Conservation (phyloP, 2,113 vertebrate genomes). For the Ancistrus triradiatus region DNA sequence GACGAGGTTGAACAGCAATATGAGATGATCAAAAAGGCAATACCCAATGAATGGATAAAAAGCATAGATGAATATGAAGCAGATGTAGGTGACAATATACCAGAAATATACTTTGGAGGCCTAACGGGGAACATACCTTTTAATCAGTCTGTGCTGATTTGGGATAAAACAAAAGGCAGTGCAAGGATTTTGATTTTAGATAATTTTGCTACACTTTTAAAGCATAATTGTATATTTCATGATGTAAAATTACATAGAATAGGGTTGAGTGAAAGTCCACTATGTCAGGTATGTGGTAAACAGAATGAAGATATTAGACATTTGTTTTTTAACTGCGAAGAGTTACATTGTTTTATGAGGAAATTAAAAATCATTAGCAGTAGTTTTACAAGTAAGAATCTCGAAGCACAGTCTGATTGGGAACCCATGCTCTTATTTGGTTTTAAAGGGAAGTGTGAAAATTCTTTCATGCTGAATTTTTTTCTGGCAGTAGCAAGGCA, state of each 20-base stretch:
- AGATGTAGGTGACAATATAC: neutral
- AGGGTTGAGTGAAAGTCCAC: neutral
- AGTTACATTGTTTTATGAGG: neutral
- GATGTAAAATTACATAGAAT: neutral
- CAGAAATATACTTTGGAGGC: neutral
- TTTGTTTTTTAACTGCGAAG: neutral
- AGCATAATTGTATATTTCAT: neutral
- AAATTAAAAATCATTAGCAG: neutral
- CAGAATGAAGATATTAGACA: neutral
- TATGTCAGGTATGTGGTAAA: neutral
- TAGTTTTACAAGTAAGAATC: neutral
- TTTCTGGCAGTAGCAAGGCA: neutral
- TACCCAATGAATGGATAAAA: constrained; percentile 10
- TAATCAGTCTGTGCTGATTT: neutral
- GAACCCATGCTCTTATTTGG: neutral
- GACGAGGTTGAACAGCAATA: neutral
- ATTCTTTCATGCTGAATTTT: neutral
- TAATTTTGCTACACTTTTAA: neutral
- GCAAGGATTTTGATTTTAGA: neutral
- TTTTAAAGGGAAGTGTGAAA: too few species aligned
- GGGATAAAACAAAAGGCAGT: neutral
- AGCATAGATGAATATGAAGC: neutral
- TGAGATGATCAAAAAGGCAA: neutral
- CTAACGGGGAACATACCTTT: neutral
- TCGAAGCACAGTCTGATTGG: neutral